Evolutionary conservation across 2,797 vertebrate species (phyloP).

Genomic region (Taeniopygia guttata): DNA sequence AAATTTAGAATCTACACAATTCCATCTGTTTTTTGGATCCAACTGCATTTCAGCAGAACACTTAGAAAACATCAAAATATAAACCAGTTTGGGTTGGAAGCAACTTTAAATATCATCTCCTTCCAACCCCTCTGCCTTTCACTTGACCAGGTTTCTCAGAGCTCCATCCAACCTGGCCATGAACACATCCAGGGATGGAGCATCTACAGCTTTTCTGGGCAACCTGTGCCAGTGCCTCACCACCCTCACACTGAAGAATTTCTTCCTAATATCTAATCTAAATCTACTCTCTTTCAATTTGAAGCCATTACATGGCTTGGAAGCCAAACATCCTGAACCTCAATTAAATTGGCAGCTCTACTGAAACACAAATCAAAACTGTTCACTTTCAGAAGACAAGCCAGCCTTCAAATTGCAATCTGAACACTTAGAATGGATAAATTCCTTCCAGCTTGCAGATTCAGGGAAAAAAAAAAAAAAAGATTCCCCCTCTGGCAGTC

Average conservation of each 20-base stretch:
- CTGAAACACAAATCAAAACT: not conserved
- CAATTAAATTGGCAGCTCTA: not conserved
- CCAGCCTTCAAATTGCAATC: not conserved
- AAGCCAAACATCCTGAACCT: not conserved
- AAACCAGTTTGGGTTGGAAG: not conserved
- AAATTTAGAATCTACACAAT: not conserved
- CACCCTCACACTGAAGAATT: not conserved
- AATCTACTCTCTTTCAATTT: not conserved
- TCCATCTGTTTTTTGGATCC: not conserved
- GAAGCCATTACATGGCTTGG: not conserved
- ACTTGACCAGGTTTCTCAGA: not conserved
- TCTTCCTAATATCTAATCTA: not conserved
- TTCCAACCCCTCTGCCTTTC: not conserved
- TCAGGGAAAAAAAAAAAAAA: no score
- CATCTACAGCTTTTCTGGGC: not conserved
- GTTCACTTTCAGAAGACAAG: not conserved
- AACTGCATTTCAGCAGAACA: not conserved
- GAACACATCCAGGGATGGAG: not conserved
- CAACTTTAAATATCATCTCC: fast-evolving
- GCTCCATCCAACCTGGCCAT: not conserved
- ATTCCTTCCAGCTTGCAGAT: not conserved
- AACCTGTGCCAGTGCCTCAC: not conserved
- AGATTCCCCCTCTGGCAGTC: not conserved
- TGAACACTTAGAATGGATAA: not conserved
- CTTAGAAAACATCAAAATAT: not conserved